Base-by-base conservation (phyloP, 2,113 vertebrate genomes). In the Diglossa brunneiventris region DNA sequence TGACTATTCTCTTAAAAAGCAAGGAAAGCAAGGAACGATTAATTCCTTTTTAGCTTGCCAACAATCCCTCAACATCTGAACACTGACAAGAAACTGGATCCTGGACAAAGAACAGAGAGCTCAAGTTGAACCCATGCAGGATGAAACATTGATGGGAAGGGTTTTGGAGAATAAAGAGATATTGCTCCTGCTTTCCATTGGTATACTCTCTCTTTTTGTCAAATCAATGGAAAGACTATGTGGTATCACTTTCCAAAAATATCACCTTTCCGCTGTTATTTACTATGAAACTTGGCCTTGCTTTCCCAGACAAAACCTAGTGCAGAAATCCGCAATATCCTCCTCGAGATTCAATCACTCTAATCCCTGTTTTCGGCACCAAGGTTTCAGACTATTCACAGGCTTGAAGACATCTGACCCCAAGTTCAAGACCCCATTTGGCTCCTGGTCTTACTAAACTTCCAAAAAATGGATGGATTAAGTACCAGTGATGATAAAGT, bases 21-120 rank as follows among this genome's bases (percentile, higher is more conserved):
- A 93, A 70, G 69, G 30, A 76, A 95, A 91, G 44, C 11, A 86
- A 42, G 64, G n/a, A 94, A 89, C 37, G 47, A 92, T 66, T 89
- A 78, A 92, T 46, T n/a, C 11, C 15, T 76, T 94, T 76, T 80
- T 79, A 88, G 52, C 31, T 63, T 62, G 64, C 87, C 69, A 90
- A 53, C 58, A 69, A 77, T 58, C 50, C 30, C 64, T 80, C 35
- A 73, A 0, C 3, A 0, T 67, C 52, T 77, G 33, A 90, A 92
- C 20, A 30, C 15, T 6, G 14, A 79, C 78, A 91, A 64, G 69
- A 85, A 85, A 82, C 39, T 39, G 82, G 74, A 55, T 92, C 35
- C 62, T 61, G 50, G 35, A 84, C 50, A 90, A 89, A 82, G 31
- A 42, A 22, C n/a, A 70, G 67, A 86, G 26, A 72, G 28, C 27